Base-by-base conservation (phyloP, 2,113 vertebrate genomes). In the Podilymbus podiceps region DNA sequence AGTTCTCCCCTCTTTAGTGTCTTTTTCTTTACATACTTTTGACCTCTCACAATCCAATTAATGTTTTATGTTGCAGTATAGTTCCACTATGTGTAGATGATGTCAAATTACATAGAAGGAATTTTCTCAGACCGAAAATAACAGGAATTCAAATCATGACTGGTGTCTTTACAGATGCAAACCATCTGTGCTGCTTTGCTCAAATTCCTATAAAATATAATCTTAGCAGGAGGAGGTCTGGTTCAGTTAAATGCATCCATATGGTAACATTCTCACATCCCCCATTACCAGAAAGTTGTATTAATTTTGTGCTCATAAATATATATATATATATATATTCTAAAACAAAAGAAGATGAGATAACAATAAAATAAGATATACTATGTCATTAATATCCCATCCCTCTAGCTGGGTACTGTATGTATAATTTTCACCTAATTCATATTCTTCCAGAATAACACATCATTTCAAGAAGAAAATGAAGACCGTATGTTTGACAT, bases 81-180 rank as follows among this genome's bases (percentile, higher is more conserved):
- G 55, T 83, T 66, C 76, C 64, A 47, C 75, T 93, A 46, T 58
- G 58, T 68, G 52, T 90, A 71, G 62, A 85, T 79, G 66, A 83
- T 50, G 76, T 77, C 18, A 88, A 90, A 89, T 60, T 53, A 16
- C 60, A 56, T 82, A 74, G 46, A 86, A 88, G 79, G 73, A 50
- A 81, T 87, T 76, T 66, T 95, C 68, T 91, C 67, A 87, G 56
- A 59, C 46, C 55, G 50, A 84, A 72, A 96, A 73, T 62, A 97
- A 90, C 67, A 94, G 66, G 68, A 90, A 63, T 97, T 96, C 72
- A 85, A 15, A 93, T 66, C 20, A 74, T n/a, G 44, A 73, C 58
- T 87, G 71, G 85, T 96, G 85, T 84, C 96, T 85, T 93, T 86
- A 81, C 89, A 96, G 89, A 95, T 80, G 64, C 35, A 85, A 96